These are phyloP conservation scores for Anabacerthia variegaticeps DNA, from an alignment of 2,797 vertebrate species.

Conservation along the genomic window DNA sequence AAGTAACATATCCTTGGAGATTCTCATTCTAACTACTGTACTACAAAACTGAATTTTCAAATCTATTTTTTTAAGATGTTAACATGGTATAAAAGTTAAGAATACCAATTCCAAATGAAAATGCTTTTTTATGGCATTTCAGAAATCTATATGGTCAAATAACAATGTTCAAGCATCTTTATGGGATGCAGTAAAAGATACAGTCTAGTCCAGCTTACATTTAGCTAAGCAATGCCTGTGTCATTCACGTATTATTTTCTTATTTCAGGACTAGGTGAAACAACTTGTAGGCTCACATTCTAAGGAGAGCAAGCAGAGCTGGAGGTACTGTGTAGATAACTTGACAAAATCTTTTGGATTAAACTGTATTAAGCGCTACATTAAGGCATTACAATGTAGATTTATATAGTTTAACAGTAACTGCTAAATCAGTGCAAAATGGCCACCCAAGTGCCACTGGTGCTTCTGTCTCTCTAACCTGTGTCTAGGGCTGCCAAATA, in stretches of 20 bases:
- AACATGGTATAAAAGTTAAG: not conserved
- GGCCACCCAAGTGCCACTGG: rapidly evolving
- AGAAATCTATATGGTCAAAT: not conserved
- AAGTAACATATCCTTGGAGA: not conserved
- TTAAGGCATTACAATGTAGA: not conserved
- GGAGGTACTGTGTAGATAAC: not conserved
- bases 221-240: not conserved
- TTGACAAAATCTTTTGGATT: not conserved
- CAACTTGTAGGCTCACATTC: not conserved
- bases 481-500: not conserved
- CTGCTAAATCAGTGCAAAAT: not conserved
- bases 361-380: not conserved
- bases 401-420: not conserved
- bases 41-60: not conserved
- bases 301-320: not conserved
- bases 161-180: not conserved
- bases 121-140: not conserved
- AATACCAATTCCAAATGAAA: not conserved
- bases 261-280: not conserved
- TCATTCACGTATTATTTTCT: not conserved
- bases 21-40: not conserved
- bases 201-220: not conserved
- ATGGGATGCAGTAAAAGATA: not conserved
- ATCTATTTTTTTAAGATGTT: not conserved
- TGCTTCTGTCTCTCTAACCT: not conserved